phyloP scores from a whole-genome alignment of 2,113 vertebrate genomes.

The Anser brachyrhynchus region DNA sequence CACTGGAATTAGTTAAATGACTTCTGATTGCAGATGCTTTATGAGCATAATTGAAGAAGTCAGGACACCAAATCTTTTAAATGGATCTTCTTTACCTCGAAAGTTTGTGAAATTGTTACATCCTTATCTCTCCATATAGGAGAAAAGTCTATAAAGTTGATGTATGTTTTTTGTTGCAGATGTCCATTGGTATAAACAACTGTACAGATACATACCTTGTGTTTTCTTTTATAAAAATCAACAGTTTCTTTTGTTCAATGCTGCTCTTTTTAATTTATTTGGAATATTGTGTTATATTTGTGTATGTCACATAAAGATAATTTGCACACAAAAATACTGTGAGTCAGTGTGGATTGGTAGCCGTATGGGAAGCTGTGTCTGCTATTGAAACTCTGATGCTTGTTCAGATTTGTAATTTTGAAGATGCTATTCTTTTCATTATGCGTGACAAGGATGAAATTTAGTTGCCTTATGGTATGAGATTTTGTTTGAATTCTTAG shows the following conservation, averaged over 20 bases:
- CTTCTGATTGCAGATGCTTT: neutral
- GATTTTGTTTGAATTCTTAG: conserved; percentile 65
- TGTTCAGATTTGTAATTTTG: neutral
- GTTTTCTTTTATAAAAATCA: neutral
- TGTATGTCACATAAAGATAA: neutral
- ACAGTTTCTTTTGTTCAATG: neutral
- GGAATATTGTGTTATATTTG: neutral
- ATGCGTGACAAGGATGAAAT: neutral
- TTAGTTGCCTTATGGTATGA: neutral
- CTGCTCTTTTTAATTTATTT: neutral
- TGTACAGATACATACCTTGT: neutral
- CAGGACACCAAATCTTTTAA: neutral
- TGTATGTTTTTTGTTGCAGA: neutral
- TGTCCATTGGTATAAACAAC: neutral
- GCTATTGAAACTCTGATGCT: neutral
- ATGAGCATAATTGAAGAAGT: neutral
- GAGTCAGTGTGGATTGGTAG: neutral
- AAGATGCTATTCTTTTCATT: neutral
- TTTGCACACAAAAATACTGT: neutral
- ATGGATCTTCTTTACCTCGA: neutral
- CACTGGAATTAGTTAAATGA: neutral
- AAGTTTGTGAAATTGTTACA: neutral
- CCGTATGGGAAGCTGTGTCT: neutral
- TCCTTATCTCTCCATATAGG: neutral
- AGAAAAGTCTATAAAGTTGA: neutral